phyloP scores from a whole-genome alignment of 1,140 invertebrate genomes.

The Saccostrea cuccullata region DNA sequence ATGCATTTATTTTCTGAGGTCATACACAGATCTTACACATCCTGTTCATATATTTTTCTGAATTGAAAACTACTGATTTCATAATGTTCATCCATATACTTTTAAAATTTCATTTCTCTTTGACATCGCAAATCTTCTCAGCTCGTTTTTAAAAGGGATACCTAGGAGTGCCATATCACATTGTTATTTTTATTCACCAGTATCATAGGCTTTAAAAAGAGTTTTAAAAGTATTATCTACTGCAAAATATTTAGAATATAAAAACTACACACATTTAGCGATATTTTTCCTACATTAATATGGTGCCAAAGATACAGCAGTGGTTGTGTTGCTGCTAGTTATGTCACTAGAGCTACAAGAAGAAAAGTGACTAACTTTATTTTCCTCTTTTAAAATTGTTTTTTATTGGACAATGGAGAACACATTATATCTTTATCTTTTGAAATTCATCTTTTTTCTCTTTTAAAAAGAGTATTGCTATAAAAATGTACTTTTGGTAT shows the following conservation, averaged over 20 bases:
- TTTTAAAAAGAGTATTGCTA: too few relatives aligned
- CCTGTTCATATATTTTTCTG: too few relatives aligned
- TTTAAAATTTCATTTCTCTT: too few relatives aligned
- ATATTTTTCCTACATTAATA: background rate
- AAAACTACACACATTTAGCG: background rate
- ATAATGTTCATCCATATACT: too few relatives aligned
- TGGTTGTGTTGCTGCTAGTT: background rate
- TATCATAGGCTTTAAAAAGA: background rate
- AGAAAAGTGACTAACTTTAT: background rate
- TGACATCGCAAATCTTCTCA: background rate
- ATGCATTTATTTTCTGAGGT: too few relatives aligned
- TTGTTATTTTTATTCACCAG: background rate
- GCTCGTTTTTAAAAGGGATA: background rate
- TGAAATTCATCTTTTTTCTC: too few relatives aligned
- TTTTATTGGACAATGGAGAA: too few relatives aligned
- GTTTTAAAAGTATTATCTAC: background rate
- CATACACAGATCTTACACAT: too few relatives aligned
- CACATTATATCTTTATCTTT: too few relatives aligned
- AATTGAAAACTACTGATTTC: too few relatives aligned
- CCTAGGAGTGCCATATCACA: constrained; percentile 5
- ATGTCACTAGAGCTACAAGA: background rate
- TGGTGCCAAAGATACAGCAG: background rate
- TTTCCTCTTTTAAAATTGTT: background rate
- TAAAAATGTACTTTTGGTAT: too few relatives aligned
- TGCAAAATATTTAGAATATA: background rate